Conservation (phyloP, 2,113 vertebrate genomes). For the Amphiprion ocellaris region DNA sequence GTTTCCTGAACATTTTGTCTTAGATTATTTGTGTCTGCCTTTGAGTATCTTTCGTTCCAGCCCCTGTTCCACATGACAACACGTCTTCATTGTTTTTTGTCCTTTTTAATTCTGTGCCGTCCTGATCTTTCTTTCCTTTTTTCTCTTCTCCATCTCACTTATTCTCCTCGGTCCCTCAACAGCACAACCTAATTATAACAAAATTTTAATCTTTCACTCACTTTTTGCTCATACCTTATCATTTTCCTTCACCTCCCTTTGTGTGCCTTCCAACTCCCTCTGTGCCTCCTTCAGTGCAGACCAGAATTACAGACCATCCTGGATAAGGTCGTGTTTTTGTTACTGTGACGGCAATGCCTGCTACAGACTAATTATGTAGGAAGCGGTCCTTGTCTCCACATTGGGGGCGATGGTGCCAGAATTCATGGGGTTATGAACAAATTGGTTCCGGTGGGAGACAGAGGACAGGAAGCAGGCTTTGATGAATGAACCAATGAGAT, state of each 20-base stretch:
- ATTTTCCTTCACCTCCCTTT: slow-evolving; percentile 43
- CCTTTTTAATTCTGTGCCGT: slow-evolving; percentile 33
- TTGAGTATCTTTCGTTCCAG: slow-evolving; percentile 5
- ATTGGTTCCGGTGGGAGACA: slow-evolving; percentile 80
- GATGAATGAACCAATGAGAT: slow-evolving; percentile 80
- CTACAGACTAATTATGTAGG: slow-evolving; percentile 78
- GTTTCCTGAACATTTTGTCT: slow-evolving; percentile 3
- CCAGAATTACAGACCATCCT: slow-evolving; percentile 63
- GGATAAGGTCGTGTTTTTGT: slow-evolving; percentile 78
- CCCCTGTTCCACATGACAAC: slow-evolving; percentile 23
- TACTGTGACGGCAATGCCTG: slow-evolving; percentile 70
- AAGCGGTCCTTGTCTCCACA: slow-evolving; percentile 64
- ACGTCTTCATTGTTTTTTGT: slow-evolving; percentile 31
- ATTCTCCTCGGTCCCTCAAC: slow-evolving; percentile 63
- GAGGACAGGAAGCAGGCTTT: slow-evolving; percentile 77
- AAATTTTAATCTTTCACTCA: slow-evolving; percentile 71
- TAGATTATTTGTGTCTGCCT: neutral
- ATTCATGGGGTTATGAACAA: slow-evolving; percentile 80
- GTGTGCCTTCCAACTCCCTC: slow-evolving; percentile 37
- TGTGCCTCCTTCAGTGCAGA: slow-evolving; percentile 32
- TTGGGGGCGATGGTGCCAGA: slow-evolving; percentile 63
- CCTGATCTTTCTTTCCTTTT: slow-evolving; percentile 49
- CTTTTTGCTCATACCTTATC: slow-evolving; percentile 65
- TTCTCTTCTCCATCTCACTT: slow-evolving; percentile 11
- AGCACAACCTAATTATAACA: slow-evolving; percentile 69